phyloP scores from a whole-genome alignment of 2,113 vertebrate species.

The Platysternon megacephalum region DNA sequence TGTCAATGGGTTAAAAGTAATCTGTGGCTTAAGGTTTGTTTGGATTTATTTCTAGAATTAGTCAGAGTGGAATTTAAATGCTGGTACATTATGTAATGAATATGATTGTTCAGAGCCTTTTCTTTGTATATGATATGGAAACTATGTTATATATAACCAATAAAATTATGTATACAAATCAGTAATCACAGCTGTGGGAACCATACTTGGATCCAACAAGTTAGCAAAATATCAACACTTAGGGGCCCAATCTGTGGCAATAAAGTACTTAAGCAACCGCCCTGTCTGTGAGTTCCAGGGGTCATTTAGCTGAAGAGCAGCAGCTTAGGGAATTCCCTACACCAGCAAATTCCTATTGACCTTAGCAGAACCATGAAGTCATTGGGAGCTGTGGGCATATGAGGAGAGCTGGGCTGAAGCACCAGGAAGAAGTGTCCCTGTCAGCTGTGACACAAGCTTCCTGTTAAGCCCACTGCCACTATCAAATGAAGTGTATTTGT shows the following conservation, averaged over 20 bases:
- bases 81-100: background rate
- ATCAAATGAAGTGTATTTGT: no score
- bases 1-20: background rate
- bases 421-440: rapidly evolving
- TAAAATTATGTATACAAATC: background rate
- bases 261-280: background rate
- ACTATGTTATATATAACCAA: background rate
- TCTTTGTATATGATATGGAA: background rate
- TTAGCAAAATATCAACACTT: background rate
- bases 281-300: background rate
- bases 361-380: background rate
- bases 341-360: background rate
- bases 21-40: no score
- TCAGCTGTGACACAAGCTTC: background rate
- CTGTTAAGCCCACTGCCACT: no score
- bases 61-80: background rate
- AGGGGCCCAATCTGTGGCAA: background rate
- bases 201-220: background rate
- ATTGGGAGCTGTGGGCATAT: rapidly evolving
- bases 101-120: background rate
- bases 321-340: background rate
- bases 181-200: background rate
- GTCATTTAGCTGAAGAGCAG: rapidly evolving
- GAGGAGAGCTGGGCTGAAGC: background rate
- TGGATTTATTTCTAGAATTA: background rate